Conservation (phyloP, 1,140 invertebrate genomes). For the Achatina immaculata region DNA sequence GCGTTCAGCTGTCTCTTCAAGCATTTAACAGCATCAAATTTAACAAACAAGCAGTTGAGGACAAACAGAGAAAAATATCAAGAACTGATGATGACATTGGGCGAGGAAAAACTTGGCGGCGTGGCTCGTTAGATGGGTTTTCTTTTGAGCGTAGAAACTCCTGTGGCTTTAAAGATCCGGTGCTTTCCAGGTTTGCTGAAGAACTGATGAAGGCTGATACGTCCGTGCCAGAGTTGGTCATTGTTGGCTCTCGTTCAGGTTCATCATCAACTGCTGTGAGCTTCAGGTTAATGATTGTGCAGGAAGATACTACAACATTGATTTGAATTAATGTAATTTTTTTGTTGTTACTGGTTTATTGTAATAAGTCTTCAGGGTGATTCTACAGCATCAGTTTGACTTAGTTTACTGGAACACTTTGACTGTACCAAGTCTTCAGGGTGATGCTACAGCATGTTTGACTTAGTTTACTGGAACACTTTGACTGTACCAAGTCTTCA, state of each 20-base stretch:
- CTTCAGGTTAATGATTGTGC: not conserved
- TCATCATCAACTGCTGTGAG: constrained; percentile 29
- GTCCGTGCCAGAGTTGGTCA: constrained; percentile 50
- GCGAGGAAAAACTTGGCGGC: constrained; percentile 25
- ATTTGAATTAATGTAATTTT: too few species aligned
- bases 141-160: constrained; percentile 42
- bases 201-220: constrained; percentile 59
- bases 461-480: too few species aligned
- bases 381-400: too few species aligned
- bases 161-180: constrained; percentile 57
- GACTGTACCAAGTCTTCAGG: too few species aligned
- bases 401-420: too few species aligned
- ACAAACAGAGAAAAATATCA: constrained; percentile 42
- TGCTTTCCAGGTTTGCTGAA: constrained; percentile 60
- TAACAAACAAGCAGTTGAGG: constrained; percentile 8
- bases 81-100: constrained; percentile 52
- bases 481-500: too few species aligned
- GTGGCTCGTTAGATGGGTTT: constrained; percentile 43
- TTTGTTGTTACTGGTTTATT: too few species aligned
- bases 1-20: constrained; percentile 52
- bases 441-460: too few species aligned
- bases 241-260: constrained; percentile 46
- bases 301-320: too few species aligned
- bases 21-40: constrained; percentile 37
- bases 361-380: too few species aligned